These are phyloP conservation scores for Drosophila tsacasi DNA, from an alignment of 1,140 invertebrate species.

Conservation along the genomic window DNA sequence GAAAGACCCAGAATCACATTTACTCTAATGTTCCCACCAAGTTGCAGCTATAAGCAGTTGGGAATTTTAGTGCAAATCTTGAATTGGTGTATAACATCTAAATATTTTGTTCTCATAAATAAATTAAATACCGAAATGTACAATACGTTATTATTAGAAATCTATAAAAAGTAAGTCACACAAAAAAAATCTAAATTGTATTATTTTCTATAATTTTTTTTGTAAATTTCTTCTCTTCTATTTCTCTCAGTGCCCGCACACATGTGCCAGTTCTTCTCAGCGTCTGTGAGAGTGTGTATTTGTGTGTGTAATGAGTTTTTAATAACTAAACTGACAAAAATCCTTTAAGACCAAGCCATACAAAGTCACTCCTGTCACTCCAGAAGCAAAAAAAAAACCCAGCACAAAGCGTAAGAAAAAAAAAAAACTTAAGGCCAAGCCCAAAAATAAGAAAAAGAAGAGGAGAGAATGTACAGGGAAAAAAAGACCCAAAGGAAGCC, in stretches of 20 bases:
- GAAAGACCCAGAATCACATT: not conserved
- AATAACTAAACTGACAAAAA: conserved; percentile 79
- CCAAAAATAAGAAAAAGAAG: conserved; percentile 3
- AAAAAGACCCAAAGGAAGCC: not conserved
- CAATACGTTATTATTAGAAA: not conserved
- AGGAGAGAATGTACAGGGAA: not conserved
- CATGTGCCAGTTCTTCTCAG: not conserved
- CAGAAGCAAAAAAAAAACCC: not conserved
- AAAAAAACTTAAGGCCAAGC: conserved; percentile 4
- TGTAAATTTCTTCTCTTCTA: not conserved
- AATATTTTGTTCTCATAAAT: not conserved
- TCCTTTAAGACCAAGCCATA: conserved; percentile 67
- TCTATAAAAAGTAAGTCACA: not conserved
- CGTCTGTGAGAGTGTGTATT: conserved; percentile 11
- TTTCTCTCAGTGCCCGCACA: conserved; percentile 7
- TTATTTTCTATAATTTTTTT: not conserved
- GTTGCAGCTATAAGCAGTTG: not conserved
- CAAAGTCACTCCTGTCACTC: conserved; percentile 35
- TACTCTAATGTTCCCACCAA: not conserved
- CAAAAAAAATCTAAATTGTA: not conserved
- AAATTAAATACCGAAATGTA: not conserved
- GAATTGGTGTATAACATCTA: not conserved
- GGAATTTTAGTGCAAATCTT: not conserved
- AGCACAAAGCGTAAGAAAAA: conserved; percentile 12
- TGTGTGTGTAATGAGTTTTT: conserved; percentile 70